phyloP scores from a whole-genome alignment of 2,113 vertebrate species.

The Megatriorchis doriae region DNA sequence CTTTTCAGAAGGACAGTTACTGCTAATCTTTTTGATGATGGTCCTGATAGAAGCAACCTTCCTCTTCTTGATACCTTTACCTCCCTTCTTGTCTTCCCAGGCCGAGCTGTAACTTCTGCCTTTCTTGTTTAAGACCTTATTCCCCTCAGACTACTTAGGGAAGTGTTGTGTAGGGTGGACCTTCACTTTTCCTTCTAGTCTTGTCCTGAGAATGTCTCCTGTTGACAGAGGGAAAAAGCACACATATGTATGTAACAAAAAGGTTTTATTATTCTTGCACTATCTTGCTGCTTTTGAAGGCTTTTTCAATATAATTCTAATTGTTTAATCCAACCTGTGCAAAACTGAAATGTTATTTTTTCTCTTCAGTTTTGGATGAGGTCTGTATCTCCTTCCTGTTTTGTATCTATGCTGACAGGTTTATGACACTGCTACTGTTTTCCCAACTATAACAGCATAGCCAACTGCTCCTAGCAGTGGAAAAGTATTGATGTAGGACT shows the following conservation, averaged over 20 bases:
- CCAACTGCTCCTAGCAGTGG: neutral
- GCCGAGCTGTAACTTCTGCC: neutral
- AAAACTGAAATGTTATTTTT: neutral
- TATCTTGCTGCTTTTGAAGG: neutral
- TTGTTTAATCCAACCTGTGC: neutral
- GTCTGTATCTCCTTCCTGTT: neutral
- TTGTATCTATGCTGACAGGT: neutral
- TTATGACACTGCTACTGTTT: neutral
- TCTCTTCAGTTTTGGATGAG: neutral
- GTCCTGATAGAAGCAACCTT: neutral
- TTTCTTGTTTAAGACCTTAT: neutral
- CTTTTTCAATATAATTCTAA: neutral
- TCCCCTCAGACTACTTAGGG: neutral
- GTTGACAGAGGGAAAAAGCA: neutral
- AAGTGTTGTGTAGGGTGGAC: neutral
- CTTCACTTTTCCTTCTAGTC: neutral
- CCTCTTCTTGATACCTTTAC: neutral
- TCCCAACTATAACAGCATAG: neutral
- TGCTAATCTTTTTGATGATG: neutral
- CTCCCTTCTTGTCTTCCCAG: neutral
- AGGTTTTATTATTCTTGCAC: neutral
- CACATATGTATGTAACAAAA: accelerated
- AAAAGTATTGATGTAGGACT: neutral
- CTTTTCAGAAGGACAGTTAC: neutral
- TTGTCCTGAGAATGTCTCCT: neutral